phyloP scores from a whole-genome alignment of 2,888 invertebrate species.

The Argyra leucocephala region DNA sequence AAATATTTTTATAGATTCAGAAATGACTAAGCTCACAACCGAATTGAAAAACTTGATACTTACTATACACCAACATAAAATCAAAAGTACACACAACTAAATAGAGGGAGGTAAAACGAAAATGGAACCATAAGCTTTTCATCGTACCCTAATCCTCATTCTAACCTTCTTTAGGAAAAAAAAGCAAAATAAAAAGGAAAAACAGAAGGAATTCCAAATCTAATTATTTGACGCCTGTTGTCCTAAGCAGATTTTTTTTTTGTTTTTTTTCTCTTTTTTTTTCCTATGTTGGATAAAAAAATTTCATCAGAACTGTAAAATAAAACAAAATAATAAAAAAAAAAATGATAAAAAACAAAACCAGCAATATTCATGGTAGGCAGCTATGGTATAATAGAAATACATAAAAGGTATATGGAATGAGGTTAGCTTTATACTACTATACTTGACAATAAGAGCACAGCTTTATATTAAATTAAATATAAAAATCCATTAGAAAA shows the following conservation, averaged over 20 bases:
- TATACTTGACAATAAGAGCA: neutral
- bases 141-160: neutral
- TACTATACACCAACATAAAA: neutral
- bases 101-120: neutral
- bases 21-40: neutral
- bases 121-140: neutral
- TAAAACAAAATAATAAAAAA: neutral
- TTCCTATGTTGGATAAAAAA: neutral
- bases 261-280: neutral
- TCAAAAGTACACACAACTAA: neutral
- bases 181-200: too few species aligned
- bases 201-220: too few species aligned
- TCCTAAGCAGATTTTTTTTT: neutral
- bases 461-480: conserved; percentile 2
- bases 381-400: too few species aligned
- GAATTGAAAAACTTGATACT: neutral
- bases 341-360: neutral
- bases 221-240: conserved; percentile 2
- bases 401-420: neutral
- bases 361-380: too few species aligned
- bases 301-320: neutral
- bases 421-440: neutral
- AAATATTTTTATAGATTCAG: neutral
- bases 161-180: neutral
- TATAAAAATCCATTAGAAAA: neutral